phyloP scores from a whole-genome alignment of 1,140 invertebrate genomes.

The Bombus waltoni region DNA sequence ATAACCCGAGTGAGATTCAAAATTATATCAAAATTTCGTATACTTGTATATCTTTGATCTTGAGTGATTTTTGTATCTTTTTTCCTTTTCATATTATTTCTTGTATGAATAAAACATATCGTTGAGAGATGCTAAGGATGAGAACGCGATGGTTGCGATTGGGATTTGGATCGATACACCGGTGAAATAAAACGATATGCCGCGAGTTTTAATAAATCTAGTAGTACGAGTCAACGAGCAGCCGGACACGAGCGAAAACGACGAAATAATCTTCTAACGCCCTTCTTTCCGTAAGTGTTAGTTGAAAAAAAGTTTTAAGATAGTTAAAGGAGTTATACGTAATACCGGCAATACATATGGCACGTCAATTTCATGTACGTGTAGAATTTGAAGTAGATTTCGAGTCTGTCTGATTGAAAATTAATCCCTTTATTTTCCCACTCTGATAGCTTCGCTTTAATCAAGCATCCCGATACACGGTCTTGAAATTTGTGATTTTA shows the following conservation, averaged over 20 bases:
- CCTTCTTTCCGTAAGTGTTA: neutral
- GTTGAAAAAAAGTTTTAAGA: neutral
- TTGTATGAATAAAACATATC: neutral
- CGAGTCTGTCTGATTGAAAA: neutral
- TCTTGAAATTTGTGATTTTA: neutral
- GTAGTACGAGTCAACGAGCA: neutral
- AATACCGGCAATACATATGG: neutral
- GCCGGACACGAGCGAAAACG: no score
- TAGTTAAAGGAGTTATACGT: neutral
- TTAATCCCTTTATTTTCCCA: slow-evolving; percentile 6
- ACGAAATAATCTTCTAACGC: neutral
- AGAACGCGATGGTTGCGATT: no score
- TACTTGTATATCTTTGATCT: neutral
- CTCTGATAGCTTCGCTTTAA: neutral
- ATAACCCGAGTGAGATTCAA: neutral
- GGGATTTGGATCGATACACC: no score
- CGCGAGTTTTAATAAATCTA: neutral
- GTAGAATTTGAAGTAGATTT: neutral
- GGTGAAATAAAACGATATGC: neutral
- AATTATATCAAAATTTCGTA: no score
- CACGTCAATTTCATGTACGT: neutral
- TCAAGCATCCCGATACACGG: neutral
- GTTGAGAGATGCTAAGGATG: no score
- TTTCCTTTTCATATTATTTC: neutral
- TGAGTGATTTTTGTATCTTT: neutral